Conservation (phyloP, 1,140 invertebrate genomes). For the Drosophila willistoni region DNA sequence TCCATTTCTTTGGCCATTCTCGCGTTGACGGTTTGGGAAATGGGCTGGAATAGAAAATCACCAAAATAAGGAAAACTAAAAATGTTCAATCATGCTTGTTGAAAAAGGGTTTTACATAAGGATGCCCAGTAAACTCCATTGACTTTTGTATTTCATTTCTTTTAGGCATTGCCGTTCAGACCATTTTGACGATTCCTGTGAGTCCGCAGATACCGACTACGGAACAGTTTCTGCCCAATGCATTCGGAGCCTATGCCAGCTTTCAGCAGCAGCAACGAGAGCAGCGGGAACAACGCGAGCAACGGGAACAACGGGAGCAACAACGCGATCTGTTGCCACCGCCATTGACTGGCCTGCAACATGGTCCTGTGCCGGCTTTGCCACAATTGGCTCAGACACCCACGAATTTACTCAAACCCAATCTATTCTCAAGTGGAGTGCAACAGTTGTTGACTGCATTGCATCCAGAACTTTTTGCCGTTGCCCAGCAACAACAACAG, state of each 20-base stretch:
- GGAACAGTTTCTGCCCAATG: constrained; percentile 80
- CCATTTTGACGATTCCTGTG: constrained; percentile 96
- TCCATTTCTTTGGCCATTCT: background rate
- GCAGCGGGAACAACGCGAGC: constrained; percentile 51
- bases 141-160: background rate
- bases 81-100: background rate
- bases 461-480: constrained; percentile 79
- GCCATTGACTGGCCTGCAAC: constrained; percentile 60
- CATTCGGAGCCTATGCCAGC: constrained; percentile 75
- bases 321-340: constrained; percentile 56
- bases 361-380: constrained; percentile 65
- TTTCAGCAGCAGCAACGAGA: constrained; percentile 72
- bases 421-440: constrained; percentile 80
- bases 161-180: constrained; percentile 94
- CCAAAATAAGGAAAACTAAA: no score
- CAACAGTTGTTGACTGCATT: constrained; percentile 78
- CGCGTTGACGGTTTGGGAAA: background rate
- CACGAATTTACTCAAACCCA: constrained; percentile 82
- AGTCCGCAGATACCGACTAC: constrained; percentile 92
- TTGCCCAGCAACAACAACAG: constrained; percentile 78
- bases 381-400: constrained; percentile 74
- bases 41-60: background rate
- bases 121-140: background rate
- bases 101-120: background rate
- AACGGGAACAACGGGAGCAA: constrained; percentile 51